phyloP scores from a whole-genome alignment of 2,888 invertebrate species.

The Diploptera punctata region DNA sequence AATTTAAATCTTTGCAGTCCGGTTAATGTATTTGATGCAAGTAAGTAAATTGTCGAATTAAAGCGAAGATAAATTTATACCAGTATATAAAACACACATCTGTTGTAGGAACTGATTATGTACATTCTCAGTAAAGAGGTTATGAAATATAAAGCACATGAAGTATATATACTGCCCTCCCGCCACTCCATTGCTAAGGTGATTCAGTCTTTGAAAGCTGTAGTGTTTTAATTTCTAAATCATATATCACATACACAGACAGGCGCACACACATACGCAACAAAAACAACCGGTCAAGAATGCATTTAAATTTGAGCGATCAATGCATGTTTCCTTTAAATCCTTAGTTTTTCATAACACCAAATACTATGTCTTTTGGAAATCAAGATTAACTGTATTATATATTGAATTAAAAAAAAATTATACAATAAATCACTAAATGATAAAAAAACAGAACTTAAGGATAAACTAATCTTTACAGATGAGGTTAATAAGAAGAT shows the following conservation, averaged over 20 bases:
- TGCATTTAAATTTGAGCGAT: no score
- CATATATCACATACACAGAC: neutral
- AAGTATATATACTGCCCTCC: slow-evolving; percentile 12
- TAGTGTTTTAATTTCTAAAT: slow-evolving; percentile 7
- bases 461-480: neutral
- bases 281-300: neutral
- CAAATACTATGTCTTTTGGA: slow-evolving; percentile 8
- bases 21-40: no score
- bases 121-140: neutral
- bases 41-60: no score
- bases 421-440: neutral
- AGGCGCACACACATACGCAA: slow-evolving; percentile 5
- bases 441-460: neutral
- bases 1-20: no score
- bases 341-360: slow-evolving; percentile 3
- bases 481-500: neutral
- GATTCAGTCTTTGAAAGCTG: slow-evolving; percentile 25
- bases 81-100: neutral
- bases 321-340: neutral
- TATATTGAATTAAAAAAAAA: neutral
- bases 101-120: neutral
- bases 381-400: slow-evolving; percentile 1
- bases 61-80: no score
- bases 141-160: neutral
- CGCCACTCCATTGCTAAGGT: neutral